phyloP scores from a whole-genome alignment of 2,888 invertebrate species.

The Pardosa pseudoannulata region DNA sequence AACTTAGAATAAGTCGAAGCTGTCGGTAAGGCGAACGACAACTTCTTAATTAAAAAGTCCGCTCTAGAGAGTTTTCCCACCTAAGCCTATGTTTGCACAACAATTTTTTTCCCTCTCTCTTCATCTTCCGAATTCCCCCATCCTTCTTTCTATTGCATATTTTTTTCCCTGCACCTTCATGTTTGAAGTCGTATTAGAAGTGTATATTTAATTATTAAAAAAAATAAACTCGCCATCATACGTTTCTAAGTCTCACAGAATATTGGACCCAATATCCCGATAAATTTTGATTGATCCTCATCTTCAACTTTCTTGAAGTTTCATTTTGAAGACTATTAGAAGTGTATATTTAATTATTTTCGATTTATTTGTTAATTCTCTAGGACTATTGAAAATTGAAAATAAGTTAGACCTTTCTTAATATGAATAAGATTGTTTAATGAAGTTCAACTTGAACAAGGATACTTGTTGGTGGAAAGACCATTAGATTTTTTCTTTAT shows the following conservation, averaged over 20 bases:
- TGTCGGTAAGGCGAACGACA: conserved; percentile 67
- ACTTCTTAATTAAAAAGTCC: conserved; percentile 69
- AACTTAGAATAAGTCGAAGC: conserved; percentile 32
- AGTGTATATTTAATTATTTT: conserved; percentile 64
- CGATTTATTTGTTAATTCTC: conserved; percentile 57
- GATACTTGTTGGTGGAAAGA: conserved; percentile 22
- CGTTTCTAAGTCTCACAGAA: no score
- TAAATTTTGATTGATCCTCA: no score
- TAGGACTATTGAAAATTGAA: conserved; percentile 38
- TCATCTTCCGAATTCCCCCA: conserved; percentile 4
- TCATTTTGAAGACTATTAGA: conserved; percentile 63
- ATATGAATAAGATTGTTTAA: conserved; percentile 66
- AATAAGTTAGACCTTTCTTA: conserved; percentile 15
- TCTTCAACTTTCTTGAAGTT: no score
- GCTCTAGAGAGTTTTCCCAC: conserved; percentile 41
- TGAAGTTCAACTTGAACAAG: conserved; percentile 29
- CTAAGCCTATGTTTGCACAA: conserved; percentile 47
- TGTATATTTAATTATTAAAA: conserved; percentile 65
- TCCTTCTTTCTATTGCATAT: conserved; percentile 36
- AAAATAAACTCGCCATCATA: conserved; percentile 34
- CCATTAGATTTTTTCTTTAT: conserved; percentile 29
- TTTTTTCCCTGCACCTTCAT: conserved; percentile 31
- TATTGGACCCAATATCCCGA: no score
- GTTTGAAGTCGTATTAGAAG: conserved; percentile 66
- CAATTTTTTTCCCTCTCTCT: conserved; percentile 17